Base-by-base conservation (phyloP, 2,113 vertebrate genomes). In the Anhinga rufa region DNA sequence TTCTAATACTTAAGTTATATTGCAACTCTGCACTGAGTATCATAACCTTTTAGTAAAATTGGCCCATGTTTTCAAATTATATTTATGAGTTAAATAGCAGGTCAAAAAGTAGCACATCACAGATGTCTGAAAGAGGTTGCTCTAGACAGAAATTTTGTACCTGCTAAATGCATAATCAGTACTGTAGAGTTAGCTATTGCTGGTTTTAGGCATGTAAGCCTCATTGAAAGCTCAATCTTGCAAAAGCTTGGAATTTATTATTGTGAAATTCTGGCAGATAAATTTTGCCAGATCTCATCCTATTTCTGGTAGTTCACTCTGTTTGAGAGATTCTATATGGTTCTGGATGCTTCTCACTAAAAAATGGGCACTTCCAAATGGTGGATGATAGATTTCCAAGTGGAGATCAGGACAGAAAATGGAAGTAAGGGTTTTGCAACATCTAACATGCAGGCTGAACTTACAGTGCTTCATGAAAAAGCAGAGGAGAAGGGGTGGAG, bases 401-500 rank as follows among this genome's bases (percentile, higher is more conserved):
- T 12, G 14, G 17, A 81, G 80, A 55, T 72, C 8, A 46, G 9
- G 38, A 38, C 2, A 76, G 9, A 78, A 92, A 49, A 71, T 29
- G 5, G 6, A 11, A 78, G 57, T 25, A 66, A 25, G 2, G 2
- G 13, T 13, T 93, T 78, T 76, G 9, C 25, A 90, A 19, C 17
- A 19, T 13, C 9, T 52, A n/a, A 60, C 13, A 14, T 15, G 4
- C 28, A 60, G 14, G 12, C 4, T 5, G 9, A 82, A 34, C 3
- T 70, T 65, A 26, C 13, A 38, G 4, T 31, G 4, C 12, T 57
- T 48, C 4, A 5, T 25, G 32, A 75, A 51, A 62, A 80, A 29
- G 1, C 10, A 36, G 2, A 15, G 44, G 44, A 8, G 2, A 31
- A 48, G 60, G 5, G 6, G 3, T 40, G 3, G 9, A 17, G 15